Evolutionary conservation across 2,797 vertebrate species (phyloP).

Genomic region (Tauraco hartlaubi): DNA sequence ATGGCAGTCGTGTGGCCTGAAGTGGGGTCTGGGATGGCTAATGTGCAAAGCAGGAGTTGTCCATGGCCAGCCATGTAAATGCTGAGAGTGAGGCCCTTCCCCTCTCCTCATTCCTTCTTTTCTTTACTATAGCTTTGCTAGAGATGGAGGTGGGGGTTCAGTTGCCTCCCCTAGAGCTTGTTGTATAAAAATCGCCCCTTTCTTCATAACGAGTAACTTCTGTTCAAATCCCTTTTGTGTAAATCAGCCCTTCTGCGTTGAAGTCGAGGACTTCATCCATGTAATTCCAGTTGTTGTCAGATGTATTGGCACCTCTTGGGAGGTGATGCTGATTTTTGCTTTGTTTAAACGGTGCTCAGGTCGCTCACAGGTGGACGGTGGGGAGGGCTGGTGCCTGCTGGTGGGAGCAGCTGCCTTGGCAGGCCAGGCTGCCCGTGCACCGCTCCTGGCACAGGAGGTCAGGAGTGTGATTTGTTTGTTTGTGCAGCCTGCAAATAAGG

Average conservation of each 20-base stretch:
- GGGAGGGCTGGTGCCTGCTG: not conserved
- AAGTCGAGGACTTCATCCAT: not conserved
- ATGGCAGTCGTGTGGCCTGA: not conserved
- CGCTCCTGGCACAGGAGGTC: not conserved
- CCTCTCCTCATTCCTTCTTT: not conserved
- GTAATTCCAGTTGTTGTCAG: not conserved
- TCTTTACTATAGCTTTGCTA: not conserved
- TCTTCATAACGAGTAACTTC: not conserved
- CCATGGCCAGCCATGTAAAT: not conserved
- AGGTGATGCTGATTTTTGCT: not conserved
- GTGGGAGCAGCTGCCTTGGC: not conserved
- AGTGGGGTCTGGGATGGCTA: too few relatives aligned
- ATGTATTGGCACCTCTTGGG: not conserved
- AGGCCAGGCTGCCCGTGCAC: not conserved
- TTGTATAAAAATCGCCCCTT: not conserved
- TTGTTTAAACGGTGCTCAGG: rapidly evolving
- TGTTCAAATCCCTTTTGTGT: not conserved
- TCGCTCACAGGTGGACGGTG: not conserved
- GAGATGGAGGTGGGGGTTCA: not conserved
- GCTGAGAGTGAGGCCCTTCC: not conserved
- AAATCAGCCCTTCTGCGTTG: rapidly evolving
- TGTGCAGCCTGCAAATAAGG: not conserved
- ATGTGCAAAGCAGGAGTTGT: not conserved
- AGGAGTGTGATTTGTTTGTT: not conserved
- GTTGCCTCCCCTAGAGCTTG: not conserved